Percentiles rank a stretch among this genome's conserved stretches.
phyloP scores from a whole-genome alignment of 2,797 vertebrate genomes.

The Taenioides sp. region DNA sequence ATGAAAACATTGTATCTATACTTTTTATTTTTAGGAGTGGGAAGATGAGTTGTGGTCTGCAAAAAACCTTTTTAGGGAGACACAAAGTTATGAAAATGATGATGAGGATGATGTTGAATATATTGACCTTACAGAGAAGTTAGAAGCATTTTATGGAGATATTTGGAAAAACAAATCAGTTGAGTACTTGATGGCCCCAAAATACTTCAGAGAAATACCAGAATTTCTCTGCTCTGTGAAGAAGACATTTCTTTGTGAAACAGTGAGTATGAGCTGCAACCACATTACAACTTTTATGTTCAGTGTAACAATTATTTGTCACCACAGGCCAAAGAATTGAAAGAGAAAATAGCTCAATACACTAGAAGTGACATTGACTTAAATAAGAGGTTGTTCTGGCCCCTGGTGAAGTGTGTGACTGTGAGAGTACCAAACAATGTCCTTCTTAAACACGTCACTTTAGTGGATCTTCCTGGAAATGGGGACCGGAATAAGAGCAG shows the following conservation, averaged over 20 bases:
- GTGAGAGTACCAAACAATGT: constrained; percentile 46
- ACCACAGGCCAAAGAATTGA: constrained; percentile 42
- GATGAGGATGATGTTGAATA: not conserved
- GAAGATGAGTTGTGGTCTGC: constrained; percentile 31
- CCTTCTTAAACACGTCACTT: constrained; percentile 52
- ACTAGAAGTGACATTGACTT: constrained; percentile 19
- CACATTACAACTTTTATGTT: not conserved
- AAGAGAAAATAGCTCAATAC: constrained; percentile 18
- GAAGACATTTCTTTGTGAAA: constrained; percentile 28
- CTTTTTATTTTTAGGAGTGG: constrained; percentile 45
- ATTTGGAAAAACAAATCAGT: constrained; percentile 11
- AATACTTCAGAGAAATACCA: constrained; percentile 31
- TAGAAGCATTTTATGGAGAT: constrained; percentile 47
- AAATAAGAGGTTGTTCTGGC: constrained; percentile 50
- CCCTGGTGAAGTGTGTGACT: constrained; percentile 65
- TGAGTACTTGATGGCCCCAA: constrained; percentile 17
- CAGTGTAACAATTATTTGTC: not conserved
- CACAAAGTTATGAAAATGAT: not conserved
- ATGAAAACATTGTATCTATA: not conserved
- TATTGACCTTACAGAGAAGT: constrained; percentile 18
- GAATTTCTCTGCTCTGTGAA: not conserved
- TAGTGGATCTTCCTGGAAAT: constrained; percentile 68
- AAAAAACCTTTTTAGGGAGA: not conserved
- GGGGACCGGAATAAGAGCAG: constrained; percentile 64
- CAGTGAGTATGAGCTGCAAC: constrained; percentile 31